These are phyloP conservation scores for Cerastis rubricosa DNA, from an alignment of 2,888 invertebrate species.

Conservation along the genomic window DNA sequence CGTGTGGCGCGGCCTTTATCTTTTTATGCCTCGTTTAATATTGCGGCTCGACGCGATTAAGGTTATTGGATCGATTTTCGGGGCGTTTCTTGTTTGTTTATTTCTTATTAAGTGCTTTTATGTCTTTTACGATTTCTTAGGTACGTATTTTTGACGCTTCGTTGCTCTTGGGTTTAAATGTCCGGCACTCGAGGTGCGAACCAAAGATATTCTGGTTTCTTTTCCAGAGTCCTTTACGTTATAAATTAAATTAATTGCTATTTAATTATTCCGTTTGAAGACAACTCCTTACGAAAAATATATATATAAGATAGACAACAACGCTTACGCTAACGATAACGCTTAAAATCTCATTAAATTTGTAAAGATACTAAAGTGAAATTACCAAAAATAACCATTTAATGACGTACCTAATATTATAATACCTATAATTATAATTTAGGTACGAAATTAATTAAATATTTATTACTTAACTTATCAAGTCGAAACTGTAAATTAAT, in stretches of 20 bases:
- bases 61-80: constrained; percentile 76
- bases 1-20: constrained; percentile 78
- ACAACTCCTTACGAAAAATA: neutral
- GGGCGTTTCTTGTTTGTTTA: constrained; percentile 73
- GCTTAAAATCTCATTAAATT: neutral
- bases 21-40: constrained; percentile 78
- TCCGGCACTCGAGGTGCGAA: constrained; percentile 28
- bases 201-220: constrained; percentile 12
- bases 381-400: constrained; percentile 8
- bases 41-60: constrained; percentile 75
- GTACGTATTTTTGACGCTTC: constrained; percentile 60
- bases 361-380: neutral
- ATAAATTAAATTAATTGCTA: neutral
- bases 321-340: neutral
- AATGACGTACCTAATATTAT: neutral
- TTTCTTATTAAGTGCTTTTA: constrained; percentile 73
- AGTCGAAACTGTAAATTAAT: constrained; percentile 33
- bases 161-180: constrained; percentile 61
- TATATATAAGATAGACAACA: neutral
- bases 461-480: constrained; percentile 23
- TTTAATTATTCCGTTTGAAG: neutral
- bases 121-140: constrained; percentile 67
- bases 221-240: neutral
- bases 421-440: neutral
- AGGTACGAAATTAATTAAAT: constrained; percentile 7